Base-by-base conservation (phyloP, 2,113 vertebrate species). In the Motacilla alba region DNA sequence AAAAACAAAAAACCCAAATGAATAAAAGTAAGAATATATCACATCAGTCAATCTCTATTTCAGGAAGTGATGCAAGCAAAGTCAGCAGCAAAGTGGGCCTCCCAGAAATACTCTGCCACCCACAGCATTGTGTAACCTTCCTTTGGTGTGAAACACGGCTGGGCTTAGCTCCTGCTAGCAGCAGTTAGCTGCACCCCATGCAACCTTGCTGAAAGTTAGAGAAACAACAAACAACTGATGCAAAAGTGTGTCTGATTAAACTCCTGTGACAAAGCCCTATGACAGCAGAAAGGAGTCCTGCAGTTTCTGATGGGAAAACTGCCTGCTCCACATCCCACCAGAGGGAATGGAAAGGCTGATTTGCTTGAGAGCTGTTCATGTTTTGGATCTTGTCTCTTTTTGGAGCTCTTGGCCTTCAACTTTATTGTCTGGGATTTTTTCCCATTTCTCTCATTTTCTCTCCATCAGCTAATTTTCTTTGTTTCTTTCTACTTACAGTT, bases 51-150 rank as follows among this genome's bases (percentile, higher is more conserved):
- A 76, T 81, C 83, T 84, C 56, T 70, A 88, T 93, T 88, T 95
- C 85, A 92, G 95, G 96, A 97, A 94, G 95, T 92, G 88, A 72
- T 81, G 90, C 85, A 93, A 90, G 62, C 24, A 47, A 56, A 79
- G 84, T 53, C 85, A 0, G 0, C 63, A 88, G 63, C 5, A 0
- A 64, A 77, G 35, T 13, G 80, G 62, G 83, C 90, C 90, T 78
- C 79, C 28, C 68, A 78, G 75, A 93, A 94, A 68, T 56, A 79
- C 64, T 90, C 76, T 90, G 77, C 69, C 89, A 93, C 91, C 87
- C 93, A 88, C 89, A 95, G 86, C 92, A 91, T 89, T 96, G 86
- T 83, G 85, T 47, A 83, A 95, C 83, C 76, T 91, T 63, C 60
- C 85, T 87, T 39, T 47, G 68, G 74, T n/a, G n/a, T 31, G 62